Evolutionary conservation across 1,140 invertebrate genomes (phyloP), one percentile per base, ranked within the genome.

Genomic region (Littorina saxatilis): DNA sequence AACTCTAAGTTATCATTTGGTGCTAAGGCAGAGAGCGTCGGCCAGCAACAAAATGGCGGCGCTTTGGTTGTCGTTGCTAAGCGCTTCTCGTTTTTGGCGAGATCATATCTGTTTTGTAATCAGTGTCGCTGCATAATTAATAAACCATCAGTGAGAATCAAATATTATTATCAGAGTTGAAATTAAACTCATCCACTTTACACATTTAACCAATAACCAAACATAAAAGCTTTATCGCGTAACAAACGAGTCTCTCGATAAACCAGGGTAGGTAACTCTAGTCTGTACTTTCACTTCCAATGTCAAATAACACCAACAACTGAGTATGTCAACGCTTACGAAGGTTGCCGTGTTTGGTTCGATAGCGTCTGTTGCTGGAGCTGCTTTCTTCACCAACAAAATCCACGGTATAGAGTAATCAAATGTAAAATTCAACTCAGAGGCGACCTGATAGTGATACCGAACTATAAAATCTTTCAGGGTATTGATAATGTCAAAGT

Each of bases 1-100:
- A 27, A 32, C 29, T 32, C 11, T 32, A 63, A 63, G 61, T 63
- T 27, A 32, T 39, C 66, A 66, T 66, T 13, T 32, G 39, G 35
- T 20, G 66, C 35, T 17, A 29, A 13, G n/a, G 66, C 32, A 32
- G 23, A 5, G 20, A 29, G 66, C 32, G 29, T 68, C 66, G 35
- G 35, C 29, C 66, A 5, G 35, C 32, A 68, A 68, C 13, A 29
- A 15, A 39, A 13, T 39, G 66, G 66, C 66, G 29, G 66, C 66
- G 66, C 66, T 68, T 68, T 23, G 66, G 32, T 68, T 23, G 66
- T 37, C 66, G 66, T 68, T 68, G 66, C 66, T 68, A 68, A 39
- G 66, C 35, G 35, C 66, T 17, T 68, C 66, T 68, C 66, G 66
- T 13, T 68, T n/a, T 32, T 15, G 35, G 35, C 66, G 66, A 68